Conservation (phyloP, 1,140 invertebrate genomes). For the Sminthurinus signatus region DNA sequence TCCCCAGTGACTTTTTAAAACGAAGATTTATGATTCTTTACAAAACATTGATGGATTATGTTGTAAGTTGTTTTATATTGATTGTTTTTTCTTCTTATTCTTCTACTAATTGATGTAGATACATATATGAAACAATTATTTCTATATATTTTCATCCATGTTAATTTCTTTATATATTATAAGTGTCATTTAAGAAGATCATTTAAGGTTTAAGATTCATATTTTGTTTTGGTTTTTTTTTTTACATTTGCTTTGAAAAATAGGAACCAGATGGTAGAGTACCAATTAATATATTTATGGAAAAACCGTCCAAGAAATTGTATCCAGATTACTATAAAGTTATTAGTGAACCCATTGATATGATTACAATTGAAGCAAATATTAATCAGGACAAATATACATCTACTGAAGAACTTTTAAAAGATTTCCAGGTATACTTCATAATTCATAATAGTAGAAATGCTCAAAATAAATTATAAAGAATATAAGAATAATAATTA, state of each 20-base stretch:
- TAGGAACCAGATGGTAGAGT: conserved; percentile 72
- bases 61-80: conserved; percentile 42
- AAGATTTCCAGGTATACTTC: conserved; percentile 64
- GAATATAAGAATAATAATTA: too few species aligned
- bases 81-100: too few species aligned
- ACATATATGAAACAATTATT: too few species aligned
- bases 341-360: conserved; percentile 89
- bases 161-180: conserved; percentile 1
- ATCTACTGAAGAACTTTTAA: conserved; percentile 58
- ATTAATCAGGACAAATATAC: conserved; percentile 63
- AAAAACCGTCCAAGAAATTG: conserved; percentile 89
- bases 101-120: too few species aligned
- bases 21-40: conserved; percentile 65
- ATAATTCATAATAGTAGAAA: too few species aligned
- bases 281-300: conserved; percentile 88
- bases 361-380: conserved; percentile 80
- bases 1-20: conserved; percentile 53
- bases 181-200: background rate
- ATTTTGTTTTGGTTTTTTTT: conserved; percentile 20
- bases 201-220: background rate
- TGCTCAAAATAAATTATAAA: too few species aligned
- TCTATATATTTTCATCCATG: background rate
- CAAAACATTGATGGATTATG: conserved; percentile 68
- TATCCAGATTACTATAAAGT: conserved; percentile 96
- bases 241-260: too few species aligned